A percentile compares a stretch with the other conserved stretches of the same genome.
phyloP scores from a whole-genome alignment of 2,888 invertebrate genomes.

The Apamea monoglypha region DNA sequence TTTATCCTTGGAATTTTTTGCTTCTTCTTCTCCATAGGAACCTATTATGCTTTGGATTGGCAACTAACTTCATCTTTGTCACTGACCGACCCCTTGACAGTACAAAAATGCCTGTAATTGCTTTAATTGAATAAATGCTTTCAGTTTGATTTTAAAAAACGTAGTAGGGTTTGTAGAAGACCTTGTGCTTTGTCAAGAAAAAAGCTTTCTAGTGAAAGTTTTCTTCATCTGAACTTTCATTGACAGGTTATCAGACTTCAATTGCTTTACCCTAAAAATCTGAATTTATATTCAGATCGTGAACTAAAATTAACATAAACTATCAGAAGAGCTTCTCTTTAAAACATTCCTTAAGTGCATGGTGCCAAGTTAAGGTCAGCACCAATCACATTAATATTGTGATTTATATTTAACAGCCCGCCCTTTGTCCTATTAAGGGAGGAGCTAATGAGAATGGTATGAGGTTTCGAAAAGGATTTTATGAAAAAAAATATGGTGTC shows the following conservation, averaged over 20 bases:
- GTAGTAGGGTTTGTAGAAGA: not conserved
- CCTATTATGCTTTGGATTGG: not conserved
- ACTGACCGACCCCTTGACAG: not conserved
- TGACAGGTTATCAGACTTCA: constrained; percentile 32
- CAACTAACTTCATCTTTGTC: not conserved
- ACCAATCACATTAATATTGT: constrained; percentile 78
- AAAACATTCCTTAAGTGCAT: constrained; percentile 73
- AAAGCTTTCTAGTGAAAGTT: constrained; percentile 24
- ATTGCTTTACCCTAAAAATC: constrained; percentile 46
- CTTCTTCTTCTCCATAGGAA: not conserved
- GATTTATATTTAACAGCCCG: constrained; percentile 80
- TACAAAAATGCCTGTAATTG: not conserved
- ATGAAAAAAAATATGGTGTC: constrained; percentile 24
- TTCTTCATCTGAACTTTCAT: constrained; percentile 17
- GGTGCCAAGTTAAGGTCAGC: constrained; percentile 72
- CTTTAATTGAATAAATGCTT: no score
- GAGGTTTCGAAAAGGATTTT: constrained; percentile 55
- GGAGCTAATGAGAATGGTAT: constrained; percentile 68
- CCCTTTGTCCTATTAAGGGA: constrained; percentile 78
- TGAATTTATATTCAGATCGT: constrained; percentile 39
- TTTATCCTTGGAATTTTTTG: not conserved
- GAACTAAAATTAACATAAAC: constrained; percentile 38
- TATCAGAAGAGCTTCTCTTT: constrained; percentile 71
- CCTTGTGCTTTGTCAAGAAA: constrained; percentile 4
- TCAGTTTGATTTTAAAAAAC: not conserved